These are phyloP conservation scores for Gymnoscopelus braueri DNA, from an alignment of 2,797 vertebrate genomes.

Conservation along the genomic window DNA sequence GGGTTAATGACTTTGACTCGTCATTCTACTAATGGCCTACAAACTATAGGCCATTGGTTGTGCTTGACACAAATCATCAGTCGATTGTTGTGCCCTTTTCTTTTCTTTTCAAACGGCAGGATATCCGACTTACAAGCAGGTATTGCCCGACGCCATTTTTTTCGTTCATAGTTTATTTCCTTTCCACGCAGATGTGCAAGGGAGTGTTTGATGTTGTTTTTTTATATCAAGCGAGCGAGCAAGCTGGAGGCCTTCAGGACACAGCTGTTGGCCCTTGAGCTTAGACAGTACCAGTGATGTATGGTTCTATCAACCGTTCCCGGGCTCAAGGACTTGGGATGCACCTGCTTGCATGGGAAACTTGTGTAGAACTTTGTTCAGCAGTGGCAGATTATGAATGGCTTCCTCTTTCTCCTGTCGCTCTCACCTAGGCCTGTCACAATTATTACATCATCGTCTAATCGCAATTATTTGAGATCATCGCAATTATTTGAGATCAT, in stretches of 20 bases:
- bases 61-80: no score
- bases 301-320: slow-evolving; percentile 10
- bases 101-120: neutral
- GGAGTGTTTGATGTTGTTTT: slow-evolving; percentile 14
- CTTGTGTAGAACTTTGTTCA: slow-evolving; percentile 44
- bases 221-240: slow-evolving; percentile 6
- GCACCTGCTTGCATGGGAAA: slow-evolving; percentile 55
- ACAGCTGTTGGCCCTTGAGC: slow-evolving; percentile 49
- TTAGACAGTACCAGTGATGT: slow-evolving; percentile 23
- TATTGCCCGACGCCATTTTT: neutral
- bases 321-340: slow-evolving; percentile 62
- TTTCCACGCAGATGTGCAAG: neutral
- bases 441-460: no score
- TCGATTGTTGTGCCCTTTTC: neutral
- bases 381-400: slow-evolving; percentile 19
- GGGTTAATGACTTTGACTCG: no score
- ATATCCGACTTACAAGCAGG: slow-evolving; percentile 10
- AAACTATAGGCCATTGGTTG: no score
- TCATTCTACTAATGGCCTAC: no score
- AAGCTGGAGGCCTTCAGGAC: slow-evolving; percentile 36
- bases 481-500: no score
- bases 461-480: no score
- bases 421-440: neutral
- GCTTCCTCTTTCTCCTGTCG: neutral
- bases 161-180: neutral